Conservation (phyloP, 2,888 invertebrate species). For the Megaustenia siamemsis region DNA sequence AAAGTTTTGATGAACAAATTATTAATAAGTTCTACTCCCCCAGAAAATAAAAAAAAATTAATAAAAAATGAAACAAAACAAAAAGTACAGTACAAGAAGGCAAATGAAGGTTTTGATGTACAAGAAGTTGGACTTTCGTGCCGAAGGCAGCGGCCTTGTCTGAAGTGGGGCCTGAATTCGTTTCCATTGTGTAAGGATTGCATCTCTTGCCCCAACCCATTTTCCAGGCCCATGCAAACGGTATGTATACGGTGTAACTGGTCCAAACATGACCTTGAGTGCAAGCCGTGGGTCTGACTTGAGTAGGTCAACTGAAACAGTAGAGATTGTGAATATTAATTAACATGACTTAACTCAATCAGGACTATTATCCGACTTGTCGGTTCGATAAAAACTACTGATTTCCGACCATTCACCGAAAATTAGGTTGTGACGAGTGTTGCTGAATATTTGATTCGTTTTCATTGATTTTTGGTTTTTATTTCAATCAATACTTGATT, state of each 20-base stretch:
- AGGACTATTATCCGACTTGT: too few species aligned
- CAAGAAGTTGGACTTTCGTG: not conserved
- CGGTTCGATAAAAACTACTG: too few species aligned
- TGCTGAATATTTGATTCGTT: too few species aligned
- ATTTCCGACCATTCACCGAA: too few species aligned
- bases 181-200: conserved; percentile 3
- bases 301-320: conserved; percentile 62
- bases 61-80: conserved; percentile 23
- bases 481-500: too few species aligned
- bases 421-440: too few species aligned
- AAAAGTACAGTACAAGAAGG: not conserved
- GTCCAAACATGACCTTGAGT: conserved; percentile 72
- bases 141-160: conserved; percentile 26
- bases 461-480: too few species aligned
- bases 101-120: conserved; percentile 8
- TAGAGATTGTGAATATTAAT: too few species aligned
- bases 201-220: conserved; percentile 79
- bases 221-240: conserved; percentile 78
- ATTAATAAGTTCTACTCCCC: too few species aligned
- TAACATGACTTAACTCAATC: too few species aligned
- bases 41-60: not conserved
- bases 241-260: conserved; percentile 78
- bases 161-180: conserved; percentile 25
- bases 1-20: too few species aligned
- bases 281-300: conserved; percentile 69